Evolutionary conservation across 2,113 vertebrate genomes (phyloP).

Genomic region (Dromiciops gliroides): DNA sequence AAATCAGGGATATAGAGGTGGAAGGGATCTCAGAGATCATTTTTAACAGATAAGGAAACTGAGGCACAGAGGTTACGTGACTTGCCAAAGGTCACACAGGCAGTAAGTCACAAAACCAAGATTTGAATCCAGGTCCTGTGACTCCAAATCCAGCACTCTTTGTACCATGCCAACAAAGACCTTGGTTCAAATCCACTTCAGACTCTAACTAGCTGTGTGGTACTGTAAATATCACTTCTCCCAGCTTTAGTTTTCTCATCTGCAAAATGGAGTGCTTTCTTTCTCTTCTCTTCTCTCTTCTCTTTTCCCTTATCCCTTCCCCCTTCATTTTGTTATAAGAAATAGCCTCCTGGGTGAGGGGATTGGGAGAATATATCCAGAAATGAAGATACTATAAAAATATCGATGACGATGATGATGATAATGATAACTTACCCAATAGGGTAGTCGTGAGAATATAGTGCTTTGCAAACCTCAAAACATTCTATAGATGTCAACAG

Average conservation of each 20-base stretch:
- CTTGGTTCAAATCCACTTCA: not conserved
- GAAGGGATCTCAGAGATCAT: not conserved
- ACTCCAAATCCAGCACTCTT: not conserved
- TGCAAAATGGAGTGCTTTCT: not conserved
- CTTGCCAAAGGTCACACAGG: not conserved
- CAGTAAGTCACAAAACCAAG: not conserved
- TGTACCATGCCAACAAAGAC: not conserved
- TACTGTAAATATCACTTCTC: not conserved
- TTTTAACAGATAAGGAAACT: not conserved
- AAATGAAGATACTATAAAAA: not conserved
- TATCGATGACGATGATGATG: not conserved
- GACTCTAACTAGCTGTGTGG: not conserved
- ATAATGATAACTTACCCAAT: not conserved
- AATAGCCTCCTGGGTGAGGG: not conserved
- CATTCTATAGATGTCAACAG: not conserved
- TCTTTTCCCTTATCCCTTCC: not conserved
- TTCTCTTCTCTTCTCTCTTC: not conserved
- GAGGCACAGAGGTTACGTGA: not conserved
- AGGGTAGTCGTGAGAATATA: not conserved
- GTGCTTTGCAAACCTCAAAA: not conserved
- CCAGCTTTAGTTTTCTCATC: not conserved
- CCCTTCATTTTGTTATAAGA: not conserved
- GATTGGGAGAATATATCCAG: not conserved
- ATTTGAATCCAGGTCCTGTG: not conserved
- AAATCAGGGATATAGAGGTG: not conserved